Conservation (phyloP, 2,888 invertebrate genomes). For the Scaptomyza parva region DNA sequence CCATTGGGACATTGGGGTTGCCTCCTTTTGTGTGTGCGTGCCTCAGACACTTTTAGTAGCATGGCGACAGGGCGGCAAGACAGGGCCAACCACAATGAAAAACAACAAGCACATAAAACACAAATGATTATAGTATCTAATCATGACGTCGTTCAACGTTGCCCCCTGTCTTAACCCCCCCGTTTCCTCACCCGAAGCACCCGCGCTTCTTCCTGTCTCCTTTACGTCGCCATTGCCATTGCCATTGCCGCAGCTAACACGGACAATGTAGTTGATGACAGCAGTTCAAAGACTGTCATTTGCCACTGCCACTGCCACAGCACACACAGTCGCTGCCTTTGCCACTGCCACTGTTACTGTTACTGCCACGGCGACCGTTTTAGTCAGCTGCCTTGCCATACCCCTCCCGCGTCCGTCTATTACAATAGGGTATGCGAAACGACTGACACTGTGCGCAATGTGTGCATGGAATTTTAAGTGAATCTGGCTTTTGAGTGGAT, state of each 20-base stretch:
- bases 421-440: constrained; percentile 6
- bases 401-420: too few relatives aligned
- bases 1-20: constrained; percentile 2
- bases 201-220: not conserved
- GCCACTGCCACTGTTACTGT: constrained; percentile 9
- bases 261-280: constrained; percentile 77
- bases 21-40: constrained; percentile 53
- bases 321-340: constrained; percentile 5
- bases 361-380: constrained; percentile 15
- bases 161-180: not conserved
- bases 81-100: constrained; percentile 55
- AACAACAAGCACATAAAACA: constrained; percentile 78
- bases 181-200: too few relatives aligned
- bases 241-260: constrained; percentile 40
- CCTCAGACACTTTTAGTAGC: constrained; percentile 52
- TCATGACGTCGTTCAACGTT: constrained; percentile 71
- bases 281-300: constrained; percentile 77
- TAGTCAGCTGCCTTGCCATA: constrained; percentile 10
- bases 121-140: constrained; percentile 82
- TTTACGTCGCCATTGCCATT: not conserved
- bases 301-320: constrained; percentile 48
- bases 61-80: constrained; percentile 51
- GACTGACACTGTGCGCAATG: constrained; percentile 37
- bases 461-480: constrained; percentile 48
- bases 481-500: constrained; percentile 35